A percentile compares a stretch with the other conserved stretches of the same genome.
Conservation (phyloP, 2,113 vertebrate genomes). For the Thomomys bottae region DNA sequence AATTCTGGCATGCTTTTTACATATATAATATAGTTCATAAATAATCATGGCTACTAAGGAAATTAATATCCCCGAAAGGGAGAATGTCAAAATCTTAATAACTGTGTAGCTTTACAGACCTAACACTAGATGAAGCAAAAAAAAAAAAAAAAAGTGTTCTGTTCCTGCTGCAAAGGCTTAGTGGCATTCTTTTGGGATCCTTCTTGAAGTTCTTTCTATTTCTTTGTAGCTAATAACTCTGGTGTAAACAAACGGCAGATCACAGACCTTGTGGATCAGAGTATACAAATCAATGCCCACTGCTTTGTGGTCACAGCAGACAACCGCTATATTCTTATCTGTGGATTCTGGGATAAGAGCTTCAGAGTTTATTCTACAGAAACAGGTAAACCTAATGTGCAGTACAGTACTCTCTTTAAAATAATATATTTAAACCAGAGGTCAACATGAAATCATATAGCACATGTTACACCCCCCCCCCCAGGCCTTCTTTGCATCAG, state of each 20-base stretch:
- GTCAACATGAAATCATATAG: not conserved
- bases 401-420: not conserved
- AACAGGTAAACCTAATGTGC: constrained; percentile 89
- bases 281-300: constrained; percentile 98
- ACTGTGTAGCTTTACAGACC: constrained; percentile 71
- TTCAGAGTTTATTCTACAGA: constrained; percentile 98
- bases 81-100: constrained; percentile 71
- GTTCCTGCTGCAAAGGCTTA: constrained; percentile 73
- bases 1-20: constrained; percentile 64
- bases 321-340: constrained; percentile 98
- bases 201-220: constrained; percentile 72
- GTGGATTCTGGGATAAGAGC: constrained; percentile 99
- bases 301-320: constrained; percentile 99
- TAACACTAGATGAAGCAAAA: constrained; percentile 78
- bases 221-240: constrained; percentile 92
- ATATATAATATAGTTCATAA: constrained; percentile 49
- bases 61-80: constrained; percentile 66
- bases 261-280: constrained; percentile 99
- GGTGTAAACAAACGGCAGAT: constrained; percentile 98
- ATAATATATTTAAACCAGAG: not conserved
- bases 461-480: not conserved
- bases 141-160: constrained; percentile 76
- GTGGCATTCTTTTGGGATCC: constrained; percentile 70
- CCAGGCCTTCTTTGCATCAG: not conserved
- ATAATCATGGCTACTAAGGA: constrained; percentile 71